Evolutionary conservation across 2,888 invertebrate genomes (phyloP).

Genomic region (Cenopis cana): DNA sequence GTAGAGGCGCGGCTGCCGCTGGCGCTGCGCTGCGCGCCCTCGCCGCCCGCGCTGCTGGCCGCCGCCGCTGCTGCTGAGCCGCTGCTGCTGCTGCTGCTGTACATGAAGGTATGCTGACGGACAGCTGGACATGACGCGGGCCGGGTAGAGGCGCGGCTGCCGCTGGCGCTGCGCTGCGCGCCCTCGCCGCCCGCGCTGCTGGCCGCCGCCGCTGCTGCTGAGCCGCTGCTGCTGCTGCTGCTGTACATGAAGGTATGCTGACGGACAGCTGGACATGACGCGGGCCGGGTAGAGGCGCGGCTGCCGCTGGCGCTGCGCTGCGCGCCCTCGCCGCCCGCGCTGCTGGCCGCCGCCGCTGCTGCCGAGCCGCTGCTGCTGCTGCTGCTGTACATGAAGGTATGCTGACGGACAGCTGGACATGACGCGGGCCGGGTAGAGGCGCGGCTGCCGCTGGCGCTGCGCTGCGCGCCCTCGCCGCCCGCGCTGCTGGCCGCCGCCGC

Average conservation of each 20-base stretch:
- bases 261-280: too few relatives aligned
- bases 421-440: too few relatives aligned
- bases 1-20: too few relatives aligned
- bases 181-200: not conserved
- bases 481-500: conserved; percentile 64
- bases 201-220: not conserved
- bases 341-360: not conserved
- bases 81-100: conserved; percentile 86
- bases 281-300: too few relatives aligned
- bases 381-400: conserved; percentile 3
- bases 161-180: too few relatives aligned
- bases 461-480: conserved; percentile 49
- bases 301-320: too few relatives aligned
- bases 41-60: conserved; percentile 56
- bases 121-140: not conserved
- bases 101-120: conserved; percentile 76
- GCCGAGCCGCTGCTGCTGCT: not conserved
- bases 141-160: too few relatives aligned
- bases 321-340: not conserved
- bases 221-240: not conserved
- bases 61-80: conserved; percentile 70
- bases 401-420: too few relatives aligned
- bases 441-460: too few relatives aligned
- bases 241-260: not conserved
- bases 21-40: too few relatives aligned